Conservation (phyloP, 1,140 invertebrate genomes). For the Chymomyza costata region DNA sequence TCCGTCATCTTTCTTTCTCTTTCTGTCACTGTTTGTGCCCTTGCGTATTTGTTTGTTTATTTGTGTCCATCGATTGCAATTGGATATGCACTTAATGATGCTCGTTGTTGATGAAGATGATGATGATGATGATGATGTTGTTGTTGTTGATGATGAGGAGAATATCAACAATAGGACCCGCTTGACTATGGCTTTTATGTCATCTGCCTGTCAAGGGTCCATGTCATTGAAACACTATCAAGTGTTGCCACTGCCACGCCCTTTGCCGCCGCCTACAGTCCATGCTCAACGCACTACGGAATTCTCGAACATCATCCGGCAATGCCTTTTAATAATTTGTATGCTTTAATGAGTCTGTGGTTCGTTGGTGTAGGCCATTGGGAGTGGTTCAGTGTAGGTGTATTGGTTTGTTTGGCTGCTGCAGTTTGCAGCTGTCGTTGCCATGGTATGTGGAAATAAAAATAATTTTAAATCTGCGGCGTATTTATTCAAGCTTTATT, state of each 20-base stretch:
- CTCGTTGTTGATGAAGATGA: conserved; percentile 24
- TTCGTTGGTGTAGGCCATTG: too few relatives aligned
- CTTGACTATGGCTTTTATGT: conserved; percentile 17
- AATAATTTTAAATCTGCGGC: conserved; percentile 66
- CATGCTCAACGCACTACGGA: too few relatives aligned
- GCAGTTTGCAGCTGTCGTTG: not conserved
- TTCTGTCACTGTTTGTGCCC: conserved; percentile 52
- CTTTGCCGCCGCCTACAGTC: not conserved
- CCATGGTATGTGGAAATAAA: too few relatives aligned
- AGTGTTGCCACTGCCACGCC: conserved; percentile 21
- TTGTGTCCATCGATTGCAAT: too few relatives aligned
- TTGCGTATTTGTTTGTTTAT: conserved; percentile 15
- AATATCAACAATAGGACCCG: too few relatives aligned
- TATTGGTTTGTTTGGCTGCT: not conserved
- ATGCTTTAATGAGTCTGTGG: conserved; percentile 47
- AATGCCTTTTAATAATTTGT: conserved; percentile 51
- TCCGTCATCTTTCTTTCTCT: conserved; percentile 22
- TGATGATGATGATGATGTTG: conserved; percentile 2
- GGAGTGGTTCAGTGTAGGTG: not conserved
- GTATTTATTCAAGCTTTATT: conserved; percentile 70
- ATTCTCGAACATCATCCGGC: too few relatives aligned
- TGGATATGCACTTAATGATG: too few relatives aligned
- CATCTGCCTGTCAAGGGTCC: conserved; percentile 24
- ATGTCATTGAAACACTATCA: conserved; percentile 52
- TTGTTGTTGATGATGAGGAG: conserved; percentile 26